Conservation (phyloP, 1,140 invertebrate genomes). For the Drosophila pseudoobscura region DNA sequence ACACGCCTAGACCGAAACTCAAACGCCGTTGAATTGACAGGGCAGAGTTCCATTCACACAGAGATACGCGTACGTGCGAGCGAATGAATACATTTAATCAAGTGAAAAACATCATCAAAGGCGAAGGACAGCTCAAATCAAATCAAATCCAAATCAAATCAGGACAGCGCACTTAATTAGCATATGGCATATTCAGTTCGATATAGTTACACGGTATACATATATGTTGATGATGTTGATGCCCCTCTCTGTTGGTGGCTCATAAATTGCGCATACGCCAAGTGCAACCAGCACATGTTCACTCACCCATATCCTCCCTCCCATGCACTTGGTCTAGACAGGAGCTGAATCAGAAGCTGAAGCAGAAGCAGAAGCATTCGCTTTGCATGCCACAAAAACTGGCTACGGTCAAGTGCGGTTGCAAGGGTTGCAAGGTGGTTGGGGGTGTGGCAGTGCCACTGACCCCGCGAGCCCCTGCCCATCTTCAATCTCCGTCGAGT, state of each 20-base stretch:
- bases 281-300: conserved; percentile 7
- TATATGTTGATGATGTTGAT: no score
- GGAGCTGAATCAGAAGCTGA: background rate
- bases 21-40: background rate
- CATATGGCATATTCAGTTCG: conserved; percentile 16
- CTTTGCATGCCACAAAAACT: conserved; percentile 16
- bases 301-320: background rate
- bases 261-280: conserved; percentile 24
- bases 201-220: no score
- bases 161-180: conserved; percentile 40
- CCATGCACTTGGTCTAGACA: conserved; percentile 31
- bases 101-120: conserved; percentile 22
- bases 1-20: no score
- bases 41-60: background rate
- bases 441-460: background rate
- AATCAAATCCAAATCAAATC: conserved; percentile 39
- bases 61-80: background rate
- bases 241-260: background rate
- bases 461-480: conserved; percentile 20
- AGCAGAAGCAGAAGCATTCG: background rate
- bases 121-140: conserved; percentile 23
- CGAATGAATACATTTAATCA: conserved; percentile 43
- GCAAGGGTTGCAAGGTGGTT: conserved; percentile 5
- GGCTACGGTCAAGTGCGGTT: conserved; percentile 53
- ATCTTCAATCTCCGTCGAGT: background rate